Base-by-base conservation (phyloP, 2,888 invertebrate genomes). In the Nematopogon swammerdamellus region DNA sequence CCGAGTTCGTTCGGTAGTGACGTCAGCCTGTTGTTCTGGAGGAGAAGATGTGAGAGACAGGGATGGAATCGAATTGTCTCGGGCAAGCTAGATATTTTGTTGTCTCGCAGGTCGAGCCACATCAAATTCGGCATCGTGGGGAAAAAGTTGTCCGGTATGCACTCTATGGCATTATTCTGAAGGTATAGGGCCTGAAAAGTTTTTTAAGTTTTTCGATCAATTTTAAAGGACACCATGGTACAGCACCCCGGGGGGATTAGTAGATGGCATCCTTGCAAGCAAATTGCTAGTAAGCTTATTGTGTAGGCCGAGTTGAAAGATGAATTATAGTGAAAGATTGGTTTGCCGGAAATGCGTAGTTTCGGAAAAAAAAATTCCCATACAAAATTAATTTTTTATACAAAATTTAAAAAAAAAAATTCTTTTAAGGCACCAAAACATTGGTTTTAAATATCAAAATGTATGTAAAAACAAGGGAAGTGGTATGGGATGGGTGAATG, bases 21-120 rank as follows among this genome's bases (percentile, higher is more conserved):
- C 49, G 80, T 72, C 19, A 88, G 61, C 53, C 74, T 68, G 61
- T 88, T 88, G 57, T 84, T 83, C 63, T 86, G 82, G 25, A 88
- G 62, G 18, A 88, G 67, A 49, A 88, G 63, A 52, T 87, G 86
- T 48, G 86, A 84, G 18, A 88, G 71, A 54, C 62, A 65, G 47
- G 61, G 61, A 56, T 88, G 88, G 54, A 82, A 63, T 52, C 81
- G 81, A 18, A 88, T 77, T 2, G 76, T 71, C 52, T 59, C 64
- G 1, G 88, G 87, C 48, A 89, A 63, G 14, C 64, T 66, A 3
- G 61, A 68, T 10, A 89, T 60, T 49, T 71, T 60, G 62, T 89
- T 89, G 53, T 84, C 80, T 57, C 88, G 74, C 8, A 87, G 59
- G 60, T 88, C 88, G 8, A 88, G 63, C 83, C 86, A 88, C 62